These are phyloP conservation scores for Tenualosa ilisha DNA, from an alignment of 2,797 vertebrate species.

Conservation along the genomic window DNA sequence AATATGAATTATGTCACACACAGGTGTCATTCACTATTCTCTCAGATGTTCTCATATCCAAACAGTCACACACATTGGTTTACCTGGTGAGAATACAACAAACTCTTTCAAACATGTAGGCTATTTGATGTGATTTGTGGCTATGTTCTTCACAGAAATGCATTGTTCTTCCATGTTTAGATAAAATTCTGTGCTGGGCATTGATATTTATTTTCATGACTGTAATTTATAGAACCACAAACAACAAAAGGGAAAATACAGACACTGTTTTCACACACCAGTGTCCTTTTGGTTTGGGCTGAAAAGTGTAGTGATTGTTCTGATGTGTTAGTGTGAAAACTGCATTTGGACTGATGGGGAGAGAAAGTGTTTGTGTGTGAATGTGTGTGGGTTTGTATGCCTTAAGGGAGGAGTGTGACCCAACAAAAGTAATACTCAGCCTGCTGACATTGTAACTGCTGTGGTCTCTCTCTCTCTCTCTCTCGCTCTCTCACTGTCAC, in stretches of 20 bases:
- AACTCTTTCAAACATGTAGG: not conserved
- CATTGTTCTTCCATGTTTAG: not conserved
- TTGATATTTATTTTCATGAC: not conserved
- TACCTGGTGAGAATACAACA: not conserved
- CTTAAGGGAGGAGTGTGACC: not conserved
- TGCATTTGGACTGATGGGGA: not conserved
- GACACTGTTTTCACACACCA: not conserved
- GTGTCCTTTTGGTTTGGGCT: not conserved
- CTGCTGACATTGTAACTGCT: not conserved
- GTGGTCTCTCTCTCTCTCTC: not conserved
- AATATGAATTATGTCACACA: not conserved
- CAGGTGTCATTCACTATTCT: not conserved
- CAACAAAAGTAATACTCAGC: constrained; percentile 1
- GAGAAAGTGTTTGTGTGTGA: not conserved
- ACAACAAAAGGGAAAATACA: not conserved
- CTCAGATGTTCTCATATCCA: not conserved
- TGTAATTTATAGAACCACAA: not conserved
- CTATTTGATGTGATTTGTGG: too few species aligned
- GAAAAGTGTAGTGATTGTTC: not conserved
- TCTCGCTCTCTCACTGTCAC: not conserved
- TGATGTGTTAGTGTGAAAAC: not conserved
- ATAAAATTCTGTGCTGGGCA: not conserved
- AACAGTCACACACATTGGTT: not conserved
- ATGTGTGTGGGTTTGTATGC: not conserved
- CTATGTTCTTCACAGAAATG: not conserved